Evolutionary conservation across 2,888 invertebrate species (phyloP), one percentile per base, ranked within the genome.

Genomic region (Andrena hattorfiana): DNA sequence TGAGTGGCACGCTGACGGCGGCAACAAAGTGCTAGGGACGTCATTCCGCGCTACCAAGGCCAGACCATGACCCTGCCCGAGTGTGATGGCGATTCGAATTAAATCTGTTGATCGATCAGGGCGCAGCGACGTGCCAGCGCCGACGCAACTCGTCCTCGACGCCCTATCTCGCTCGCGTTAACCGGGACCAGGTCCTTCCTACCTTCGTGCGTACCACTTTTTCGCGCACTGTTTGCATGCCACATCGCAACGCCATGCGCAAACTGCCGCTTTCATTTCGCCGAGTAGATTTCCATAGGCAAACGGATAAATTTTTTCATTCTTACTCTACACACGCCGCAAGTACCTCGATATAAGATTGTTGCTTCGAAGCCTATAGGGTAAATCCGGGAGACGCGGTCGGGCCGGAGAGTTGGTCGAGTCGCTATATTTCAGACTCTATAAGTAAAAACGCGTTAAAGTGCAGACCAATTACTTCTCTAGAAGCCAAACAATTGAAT

Each of bases 71-170:
- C 88, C 87, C 87, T 86, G 70, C 69, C 32, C 62, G 72, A 68
- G 75, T 60, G 48, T 28, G 63, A 76, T 76, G 59, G 72, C 60
- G 72, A 81, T 87, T 73, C 85, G 85, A 87, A 89, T 67, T 75
- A 87, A 89, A 89, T 88, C 76, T 67, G 62, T 84, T 87, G 85
- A 88, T 88, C 88, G 88, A 88, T 88, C 82, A 77, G 69, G 72
- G 56, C 63, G 63, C 69, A 69, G 67, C 56, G n/a, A 35, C 56
- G 26, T 62, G 51, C 54, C 26, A 70, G 88, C 87, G 88, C 88
- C 89, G 89, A 87, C 89, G 89, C 89, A 81, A 66, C 35, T 77
- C 75, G 70, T 54, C 66, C 75, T 74, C 69, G 49, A n/a, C 54
- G 49, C n/a, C 20, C 23, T 23, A 20, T 26, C 8, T 16, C 32